Base-by-base conservation (phyloP, 2,797 vertebrate species). In the Acanthurus leucopareius region DNA sequence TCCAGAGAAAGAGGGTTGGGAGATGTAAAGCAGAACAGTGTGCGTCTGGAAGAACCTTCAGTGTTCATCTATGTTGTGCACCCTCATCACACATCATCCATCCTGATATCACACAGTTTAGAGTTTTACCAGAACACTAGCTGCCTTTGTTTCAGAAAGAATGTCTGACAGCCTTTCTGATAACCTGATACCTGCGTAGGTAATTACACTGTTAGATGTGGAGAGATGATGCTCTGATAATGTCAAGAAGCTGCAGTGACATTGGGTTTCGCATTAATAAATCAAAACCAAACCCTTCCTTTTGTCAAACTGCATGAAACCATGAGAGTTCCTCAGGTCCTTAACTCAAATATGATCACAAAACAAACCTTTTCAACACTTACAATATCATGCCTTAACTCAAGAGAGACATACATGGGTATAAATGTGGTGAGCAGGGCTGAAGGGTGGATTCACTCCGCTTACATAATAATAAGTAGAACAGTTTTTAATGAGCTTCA, bases 121-220 rank as follows among this genome's bases (percentile, higher is more conserved):
- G 25, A 58, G 57, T 75, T 47, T 53, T 76, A 51, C 66, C 68
- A 22, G 28, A 89, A 84, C 85, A 87, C 78, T 63, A 56, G 68
- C 57, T 40, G 62, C 69, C 83, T 90, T 91, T 91, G 88, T 90
- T 59, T 64, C 32, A 17, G 17, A 51, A 17, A 58, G 25, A 56
- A 19, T 58, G 66, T 60, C 60, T 66, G 45, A 73, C 71, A 75
- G 82, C 75, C 78, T 88, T 63, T 67, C 72, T 88, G 84, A 88
- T 79, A 86, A 81, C 60, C 48, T 69, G 82, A 89, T 86, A 91
- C 81, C 78, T 82, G 75, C 75, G 76, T 1, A 70, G 78, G 57
- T 67, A 5, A 25, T 61, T 70, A 65, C 54, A 40, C 47, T 22
- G 58, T 9, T 7, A 54, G 35, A 28, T 14, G 51, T 35, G 8